Percentiles rank a stretch among this genome's conserved stretches.
Evolutionary conservation across 2,888 invertebrate genomes (phyloP).

Genomic region (Phengaris alcon): DNA sequence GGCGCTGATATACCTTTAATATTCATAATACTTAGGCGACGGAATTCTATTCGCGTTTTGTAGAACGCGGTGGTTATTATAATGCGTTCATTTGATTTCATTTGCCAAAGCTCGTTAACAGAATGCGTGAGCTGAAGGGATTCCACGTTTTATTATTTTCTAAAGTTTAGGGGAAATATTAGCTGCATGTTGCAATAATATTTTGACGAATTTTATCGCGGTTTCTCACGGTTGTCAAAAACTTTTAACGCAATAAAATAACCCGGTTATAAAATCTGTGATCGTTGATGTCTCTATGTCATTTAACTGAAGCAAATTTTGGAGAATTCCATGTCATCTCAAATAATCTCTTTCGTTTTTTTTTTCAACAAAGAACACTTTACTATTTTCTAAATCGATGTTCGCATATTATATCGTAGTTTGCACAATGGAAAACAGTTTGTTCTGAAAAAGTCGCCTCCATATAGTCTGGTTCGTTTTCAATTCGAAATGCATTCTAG

Average conservation of each 20-base stretch:
- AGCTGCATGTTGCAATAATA: neutral
- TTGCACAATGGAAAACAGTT: neutral
- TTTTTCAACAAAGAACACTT: no score
- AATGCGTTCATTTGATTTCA: constrained; percentile 7
- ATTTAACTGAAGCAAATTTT: no score
- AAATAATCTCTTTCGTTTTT: no score
- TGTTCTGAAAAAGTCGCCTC: neutral
- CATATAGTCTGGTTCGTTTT: neutral
- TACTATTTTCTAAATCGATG: no score
- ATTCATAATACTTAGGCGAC: neutral
- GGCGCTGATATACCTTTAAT: neutral
- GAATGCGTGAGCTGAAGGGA: neutral
- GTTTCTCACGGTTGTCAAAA: neutral
- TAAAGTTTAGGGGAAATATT: neutral
- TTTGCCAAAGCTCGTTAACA: neutral
- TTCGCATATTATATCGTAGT: no score
- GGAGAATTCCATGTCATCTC: no score
- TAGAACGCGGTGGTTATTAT: neutral
- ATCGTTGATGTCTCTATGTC: no score
- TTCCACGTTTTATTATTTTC: neutral
- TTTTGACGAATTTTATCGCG: neutral
- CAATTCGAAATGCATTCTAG: constrained; percentile 8
- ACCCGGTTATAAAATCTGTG: no score
- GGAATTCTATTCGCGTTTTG: neutral
- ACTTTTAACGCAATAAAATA: no score